Evolutionary conservation across 2,797 vertebrate genomes (phyloP).

Genomic region (Eupleurogrammus muticus): DNA sequence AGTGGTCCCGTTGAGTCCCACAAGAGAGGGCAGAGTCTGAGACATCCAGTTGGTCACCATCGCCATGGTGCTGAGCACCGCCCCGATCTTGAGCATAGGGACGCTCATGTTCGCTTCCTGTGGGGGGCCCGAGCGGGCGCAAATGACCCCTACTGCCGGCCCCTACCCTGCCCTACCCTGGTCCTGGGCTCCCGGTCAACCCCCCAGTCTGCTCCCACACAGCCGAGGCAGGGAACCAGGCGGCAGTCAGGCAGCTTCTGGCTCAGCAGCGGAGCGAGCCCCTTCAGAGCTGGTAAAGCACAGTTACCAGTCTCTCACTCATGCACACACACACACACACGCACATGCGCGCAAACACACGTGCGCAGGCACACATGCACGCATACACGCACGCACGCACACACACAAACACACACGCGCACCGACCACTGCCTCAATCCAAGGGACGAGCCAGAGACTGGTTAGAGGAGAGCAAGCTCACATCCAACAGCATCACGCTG

Average conservation of each 20-base stretch:
- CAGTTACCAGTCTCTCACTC: slow-evolving; percentile 28
- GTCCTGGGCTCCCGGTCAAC: slow-evolving; percentile 66
- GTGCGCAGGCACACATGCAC: too few relatives aligned
- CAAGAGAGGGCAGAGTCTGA: slow-evolving; percentile 93
- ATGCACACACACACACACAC: too few relatives aligned
- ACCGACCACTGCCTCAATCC: slow-evolving; percentile 57
- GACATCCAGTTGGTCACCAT: slow-evolving; percentile 99
- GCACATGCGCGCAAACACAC: background rate
- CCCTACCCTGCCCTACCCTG: slow-evolving; percentile 65
- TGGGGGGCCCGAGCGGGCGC: slow-evolving; percentile 65
- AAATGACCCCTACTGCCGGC: slow-evolving; percentile 52
- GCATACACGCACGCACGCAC: too few relatives aligned
- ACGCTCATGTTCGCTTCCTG: slow-evolving; percentile 87
- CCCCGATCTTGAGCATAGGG: slow-evolving; percentile 95
- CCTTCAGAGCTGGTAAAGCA: slow-evolving; percentile 43
- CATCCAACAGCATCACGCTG: slow-evolving; percentile 81
- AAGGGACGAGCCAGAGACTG: slow-evolving; percentile 55
- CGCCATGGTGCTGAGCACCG: slow-evolving; percentile 97
- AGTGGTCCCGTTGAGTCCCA: slow-evolving; percentile 92
- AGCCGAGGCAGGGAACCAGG: slow-evolving; percentile 44
- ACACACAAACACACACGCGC: background rate
- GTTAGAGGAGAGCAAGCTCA: slow-evolving; percentile 70
- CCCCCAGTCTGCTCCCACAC: slow-evolving; percentile 58
- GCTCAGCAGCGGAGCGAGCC: slow-evolving; percentile 55
- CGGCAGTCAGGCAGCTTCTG: slow-evolving; percentile 44